Evolutionary conservation across 2,888 invertebrate species (phyloP).

Genomic region (Acanthopleura granulata): DNA sequence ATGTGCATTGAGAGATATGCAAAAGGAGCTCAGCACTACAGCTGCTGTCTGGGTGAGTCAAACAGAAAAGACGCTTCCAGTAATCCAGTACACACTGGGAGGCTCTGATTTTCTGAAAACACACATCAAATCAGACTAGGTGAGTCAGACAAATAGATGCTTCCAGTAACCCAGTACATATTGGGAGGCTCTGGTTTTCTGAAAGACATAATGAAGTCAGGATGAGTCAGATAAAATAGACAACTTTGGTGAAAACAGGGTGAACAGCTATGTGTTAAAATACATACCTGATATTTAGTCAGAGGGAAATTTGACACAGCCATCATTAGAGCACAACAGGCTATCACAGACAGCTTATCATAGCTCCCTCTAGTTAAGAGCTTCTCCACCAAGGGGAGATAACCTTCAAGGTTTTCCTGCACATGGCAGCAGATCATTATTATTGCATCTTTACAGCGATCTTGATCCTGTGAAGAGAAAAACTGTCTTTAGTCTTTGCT

Average conservation of each 20-base stretch:
- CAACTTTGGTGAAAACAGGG: too few species aligned
- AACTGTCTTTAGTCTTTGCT: background rate
- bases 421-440: constrained; percentile 39
- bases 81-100: constrained; percentile 34
- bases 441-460: constrained; percentile 40
- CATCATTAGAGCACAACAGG: constrained; percentile 46
- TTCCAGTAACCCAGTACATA: too few species aligned
- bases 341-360: constrained; percentile 50
- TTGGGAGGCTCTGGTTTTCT: too few species aligned
- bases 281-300: constrained; percentile 43
- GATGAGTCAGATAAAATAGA: too few species aligned
- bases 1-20: constrained; percentile 28
- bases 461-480: constrained; percentile 38
- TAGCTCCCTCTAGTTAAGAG: constrained; percentile 44
- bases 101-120: constrained; percentile 43
- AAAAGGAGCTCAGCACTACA: constrained; percentile 40
- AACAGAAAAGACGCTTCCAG: constrained; percentile 47
- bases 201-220: too few species aligned
- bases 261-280: too few species aligned
- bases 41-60: constrained; percentile 50
- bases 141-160: too few species aligned
- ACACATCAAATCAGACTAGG: background rate
- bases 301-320: constrained; percentile 46
- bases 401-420: constrained; percentile 37
- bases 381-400: constrained; percentile 42